Evolutionary conservation across 2,888 invertebrate genomes (phyloP), one percentile per base, ranked within the genome.

Genomic region (Metacarcinus magister): DNA sequence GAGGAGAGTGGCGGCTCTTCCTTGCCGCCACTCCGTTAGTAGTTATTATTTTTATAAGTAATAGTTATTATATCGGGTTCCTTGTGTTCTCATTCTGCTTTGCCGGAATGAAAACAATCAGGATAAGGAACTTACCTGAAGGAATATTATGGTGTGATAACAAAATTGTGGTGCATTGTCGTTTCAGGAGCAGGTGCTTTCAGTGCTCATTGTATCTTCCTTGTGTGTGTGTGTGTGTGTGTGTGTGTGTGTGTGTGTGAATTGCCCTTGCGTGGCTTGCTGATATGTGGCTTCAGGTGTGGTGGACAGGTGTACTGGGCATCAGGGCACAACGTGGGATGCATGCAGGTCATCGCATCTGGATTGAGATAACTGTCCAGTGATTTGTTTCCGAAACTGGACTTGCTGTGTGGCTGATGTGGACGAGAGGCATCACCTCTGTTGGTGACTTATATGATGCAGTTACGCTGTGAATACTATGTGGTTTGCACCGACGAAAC

Each of bases 151-250:
- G 39, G 16, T 16, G 87, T 75, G 2, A 0, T 87, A 87, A 75
- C 2, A 0, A n/a, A 7, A 75, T 23, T 75, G 0, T 75, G 48
- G 48, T 48, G 48, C 48, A 48, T 48, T 67, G 67, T 13, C 28
- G 3, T 32, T 87, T 39, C 8, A 39, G 16, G 16, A 87, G 39
- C 67, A 67, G 67, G 19, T 67, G 67, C 19, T 19, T 67, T 67
- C 19, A 67, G 67, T 67, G 67, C 19, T 67, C 67, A 19, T 10
- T 67, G 19, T 67, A 13, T n/a, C n/a, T n/a, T n/a, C n/a, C n/a
- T n/a, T 67, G 67, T 67, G 67, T 87, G 39, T 87, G 87, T 87
- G 87, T 87, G 87, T 87, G 87, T 87, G 87, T 87, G 39, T 87
- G 87, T 87, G 87, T 87, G 87, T 87, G 87, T 87, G 67, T 67